Base-by-base conservation (phyloP, 2,888 invertebrate species). In the Neuroscelio doddi region DNA sequence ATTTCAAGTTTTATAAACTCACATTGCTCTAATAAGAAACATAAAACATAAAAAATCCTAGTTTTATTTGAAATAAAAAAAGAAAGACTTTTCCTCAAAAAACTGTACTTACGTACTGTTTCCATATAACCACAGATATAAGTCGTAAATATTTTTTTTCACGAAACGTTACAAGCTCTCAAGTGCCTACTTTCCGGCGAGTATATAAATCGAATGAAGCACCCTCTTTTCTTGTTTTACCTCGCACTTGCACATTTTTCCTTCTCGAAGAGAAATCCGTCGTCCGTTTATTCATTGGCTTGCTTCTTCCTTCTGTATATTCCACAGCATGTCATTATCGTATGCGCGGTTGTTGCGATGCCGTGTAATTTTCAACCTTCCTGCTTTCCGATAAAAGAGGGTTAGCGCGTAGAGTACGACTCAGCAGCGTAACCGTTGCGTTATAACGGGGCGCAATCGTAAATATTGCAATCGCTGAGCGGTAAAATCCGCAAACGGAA, bases 301-400 rank as follows among this genome's bases (percentile, higher is more conserved):
- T 51, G 56, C 61, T 59, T 59, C 65, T 53, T 57, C 49, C 49
- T 61, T 29, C 12, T 39, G 55, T 44, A 12, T 17, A 5, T 44
- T 34, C 45, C 42, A 30, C 56, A 59, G 42, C 52, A 56, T 65
- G 52, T 68, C 64, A 68, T 65, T 65, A 68, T 62, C 59, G 58
- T 59, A 56, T 58, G 65, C 49, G 52, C 56, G 49, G 65, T 65
- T 63, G 59, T 49, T 59, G 65, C 53, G 55, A 58, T 56, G 63
- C 49, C 53, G 62, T 68, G 55, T 62, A 64, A 68, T 68, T 68
- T 68, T 44, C 63, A 55, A 53, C 41, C 59, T 59, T 65, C 58
- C 65, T 51, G 64, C 41, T 68, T 62, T 61, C 34, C 58, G 62
- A 64, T 62, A 64, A 63, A 68, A 62, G 55, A 58, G 62, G 64